phyloP scores from a whole-genome alignment of 1,140 invertebrate genomes.

The Atopsyche davidsoni region DNA sequence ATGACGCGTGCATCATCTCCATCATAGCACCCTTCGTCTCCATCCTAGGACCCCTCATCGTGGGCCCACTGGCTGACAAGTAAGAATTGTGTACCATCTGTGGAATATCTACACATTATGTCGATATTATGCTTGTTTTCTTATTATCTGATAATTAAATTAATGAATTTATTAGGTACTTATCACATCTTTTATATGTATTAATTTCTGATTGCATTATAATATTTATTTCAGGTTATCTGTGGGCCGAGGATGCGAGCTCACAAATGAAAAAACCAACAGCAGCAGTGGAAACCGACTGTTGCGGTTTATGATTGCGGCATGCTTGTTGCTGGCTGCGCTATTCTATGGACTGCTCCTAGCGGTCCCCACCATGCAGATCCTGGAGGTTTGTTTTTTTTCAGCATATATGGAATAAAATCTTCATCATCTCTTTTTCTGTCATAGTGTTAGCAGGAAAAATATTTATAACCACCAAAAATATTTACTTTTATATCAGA shows the following conservation, averaged over 20 bases:
- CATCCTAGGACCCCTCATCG: conserved; percentile 60
- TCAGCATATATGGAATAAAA: conserved; percentile 3
- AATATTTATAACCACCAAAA: too few relatives aligned
- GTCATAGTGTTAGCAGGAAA: too few relatives aligned
- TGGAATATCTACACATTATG: too few relatives aligned
- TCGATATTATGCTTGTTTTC: too few relatives aligned
- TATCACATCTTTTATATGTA: too few relatives aligned
- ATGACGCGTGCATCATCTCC: conserved; percentile 65
- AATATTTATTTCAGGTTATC: conserved; percentile 35
- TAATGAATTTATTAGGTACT: too few relatives aligned
- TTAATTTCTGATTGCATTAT: too few relatives aligned
- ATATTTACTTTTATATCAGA: too few relatives aligned
- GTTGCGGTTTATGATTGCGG: conserved; percentile 61
- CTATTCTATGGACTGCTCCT: conserved; percentile 61
- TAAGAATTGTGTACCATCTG: too few relatives aligned
- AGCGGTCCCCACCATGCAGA: conserved; percentile 55
- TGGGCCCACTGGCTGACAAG: conserved; percentile 63
- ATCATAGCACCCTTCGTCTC: conserved; percentile 66
- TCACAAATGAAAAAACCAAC: conserved; percentile 38
- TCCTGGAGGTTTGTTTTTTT: conserved; percentile 40
- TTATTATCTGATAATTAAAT: too few relatives aligned
- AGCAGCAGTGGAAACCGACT: conserved; percentile 50
- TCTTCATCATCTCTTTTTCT: too few relatives aligned
- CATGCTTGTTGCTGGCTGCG: conserved; percentile 59
- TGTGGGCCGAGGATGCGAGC: conserved; percentile 42